phyloP scores from a whole-genome alignment of 2,113 vertebrate genomes.

The Psittacula cyanocephala region DNA sequence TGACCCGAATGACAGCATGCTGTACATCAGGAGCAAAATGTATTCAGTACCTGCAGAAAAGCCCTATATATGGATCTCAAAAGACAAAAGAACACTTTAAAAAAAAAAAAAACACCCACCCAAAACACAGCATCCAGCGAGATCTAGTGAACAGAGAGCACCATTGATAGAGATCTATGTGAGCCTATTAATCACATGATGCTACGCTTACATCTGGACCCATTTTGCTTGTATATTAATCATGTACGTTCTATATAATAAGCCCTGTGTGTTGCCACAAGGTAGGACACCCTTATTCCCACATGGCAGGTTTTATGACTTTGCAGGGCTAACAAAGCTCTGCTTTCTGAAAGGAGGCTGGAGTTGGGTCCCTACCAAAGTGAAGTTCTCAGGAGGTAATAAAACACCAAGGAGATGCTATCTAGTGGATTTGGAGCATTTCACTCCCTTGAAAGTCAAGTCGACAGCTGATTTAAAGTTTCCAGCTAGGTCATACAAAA shows the following conservation, averaged over 20 bases:
- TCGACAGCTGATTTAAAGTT: constrained; percentile 79
- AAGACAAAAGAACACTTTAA: background rate
- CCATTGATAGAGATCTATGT: background rate
- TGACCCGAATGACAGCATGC: background rate
- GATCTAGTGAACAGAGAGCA: background rate
- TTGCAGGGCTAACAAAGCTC: constrained; percentile 53
- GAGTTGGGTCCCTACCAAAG: constrained; percentile 57
- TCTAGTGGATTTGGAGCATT: constrained; percentile 71
- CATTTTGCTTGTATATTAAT: constrained; percentile 44
- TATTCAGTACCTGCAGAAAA: background rate
- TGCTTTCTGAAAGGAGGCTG: constrained; percentile 21
- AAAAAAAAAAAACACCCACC: background rate
- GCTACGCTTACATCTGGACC: constrained; percentile 38
- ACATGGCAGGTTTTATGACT: constrained; percentile 50
- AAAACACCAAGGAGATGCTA: constrained; percentile 74
- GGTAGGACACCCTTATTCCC: constrained; percentile 38
- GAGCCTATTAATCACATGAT: constrained; percentile 22
- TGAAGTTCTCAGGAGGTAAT: constrained; percentile 69
- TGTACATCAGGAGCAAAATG: background rate
- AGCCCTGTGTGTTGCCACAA: constrained; percentile 30
- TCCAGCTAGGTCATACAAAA: constrained; percentile 78
- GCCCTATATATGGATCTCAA: background rate
- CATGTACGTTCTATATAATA: background rate
- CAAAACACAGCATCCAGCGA: background rate
- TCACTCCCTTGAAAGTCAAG: constrained; percentile 77